These are phyloP conservation scores for Palythoa caribaeorum DNA, from an alignment of 92 coral and sea anemone species.

Conservation along the genomic window DNA sequence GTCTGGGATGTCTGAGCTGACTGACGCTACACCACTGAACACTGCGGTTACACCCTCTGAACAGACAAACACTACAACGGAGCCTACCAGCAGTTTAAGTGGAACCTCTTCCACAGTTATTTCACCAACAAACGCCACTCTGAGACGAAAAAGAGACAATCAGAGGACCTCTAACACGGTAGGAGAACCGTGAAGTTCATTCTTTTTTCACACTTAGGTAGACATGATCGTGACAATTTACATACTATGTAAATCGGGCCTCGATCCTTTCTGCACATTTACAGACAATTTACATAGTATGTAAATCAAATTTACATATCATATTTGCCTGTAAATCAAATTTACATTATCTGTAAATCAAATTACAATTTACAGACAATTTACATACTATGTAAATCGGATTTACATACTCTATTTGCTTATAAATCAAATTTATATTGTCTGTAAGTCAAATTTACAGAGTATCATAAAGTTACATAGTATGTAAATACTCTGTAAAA, in stretches of 20 bases:
- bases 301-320: neutral
- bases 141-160: conserved; percentile 10
- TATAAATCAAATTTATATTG: no score
- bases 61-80: neutral
- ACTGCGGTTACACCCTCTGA: neutral
- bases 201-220: no score
- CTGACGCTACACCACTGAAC: neutral
- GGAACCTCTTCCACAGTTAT: neutral
- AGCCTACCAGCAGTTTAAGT: neutral
- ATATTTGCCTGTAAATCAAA: neutral
- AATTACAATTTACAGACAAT: no score
- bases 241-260: no score
- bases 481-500: conserved; percentile 20
- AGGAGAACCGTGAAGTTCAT: neutral
- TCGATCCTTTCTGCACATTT: neutral
- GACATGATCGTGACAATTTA: no score
- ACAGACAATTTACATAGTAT: neutral
- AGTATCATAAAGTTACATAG: neutral
- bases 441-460: neutral
- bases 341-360: no score
- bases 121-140: no score
- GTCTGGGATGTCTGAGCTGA: neutral
- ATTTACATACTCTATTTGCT: no score
- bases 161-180: conserved; percentile 1
- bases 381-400: no score